phyloP scores from a whole-genome alignment of 2,797 vertebrate species.

The Leptoclinus maculatus region DNA sequence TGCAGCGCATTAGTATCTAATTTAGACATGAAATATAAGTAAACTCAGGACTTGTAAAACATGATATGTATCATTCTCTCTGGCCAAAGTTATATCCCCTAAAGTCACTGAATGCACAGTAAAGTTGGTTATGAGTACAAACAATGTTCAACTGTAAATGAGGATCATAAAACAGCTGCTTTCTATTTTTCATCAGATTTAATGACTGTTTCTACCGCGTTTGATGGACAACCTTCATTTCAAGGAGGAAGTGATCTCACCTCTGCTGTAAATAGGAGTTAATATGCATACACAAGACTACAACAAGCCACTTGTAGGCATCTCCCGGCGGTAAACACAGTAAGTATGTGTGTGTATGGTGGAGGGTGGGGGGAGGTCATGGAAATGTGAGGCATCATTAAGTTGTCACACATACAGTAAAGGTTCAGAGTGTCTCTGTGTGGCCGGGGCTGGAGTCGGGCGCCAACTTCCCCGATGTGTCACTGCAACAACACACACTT shows the following conservation, averaged over 20 bases:
- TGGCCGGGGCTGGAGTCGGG: slow-evolving; percentile 28
- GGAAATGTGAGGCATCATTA: slow-evolving; percentile 77
- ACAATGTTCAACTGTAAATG: slow-evolving; percentile 34
- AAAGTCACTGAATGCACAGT: slow-evolving; percentile 18
- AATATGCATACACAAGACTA: slow-evolving; percentile 53
- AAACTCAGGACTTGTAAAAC: slow-evolving; percentile 38
- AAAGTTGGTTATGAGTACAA: slow-evolving; percentile 6
- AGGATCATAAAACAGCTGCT: slow-evolving; percentile 35
- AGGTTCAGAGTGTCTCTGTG: slow-evolving; percentile 58
- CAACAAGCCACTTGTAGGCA: slow-evolving; percentile 66
- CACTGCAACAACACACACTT: slow-evolving; percentile 70
- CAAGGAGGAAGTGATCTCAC: slow-evolving; percentile 63
- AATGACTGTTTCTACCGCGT: slow-evolving; percentile 42
- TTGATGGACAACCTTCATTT: slow-evolving; percentile 67
- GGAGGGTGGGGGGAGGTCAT: slow-evolving; percentile 62
- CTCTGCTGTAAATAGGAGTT: slow-evolving; percentile 44
- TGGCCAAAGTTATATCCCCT: slow-evolving; percentile 5
- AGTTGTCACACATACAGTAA: slow-evolving; percentile 73
- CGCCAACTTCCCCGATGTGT: slow-evolving; percentile 68
- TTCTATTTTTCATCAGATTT: slow-evolving; percentile 43
- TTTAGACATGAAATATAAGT: slow-evolving; percentile 71
- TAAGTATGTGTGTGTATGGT: slow-evolving; percentile 47
- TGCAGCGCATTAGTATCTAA: slow-evolving; percentile 61
- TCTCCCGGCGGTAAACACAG: slow-evolving; percentile 45
- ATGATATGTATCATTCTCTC: slow-evolving; percentile 19